Conservation (phyloP, 2,888 invertebrate species). For the Caenorhabditis becei region DNA sequence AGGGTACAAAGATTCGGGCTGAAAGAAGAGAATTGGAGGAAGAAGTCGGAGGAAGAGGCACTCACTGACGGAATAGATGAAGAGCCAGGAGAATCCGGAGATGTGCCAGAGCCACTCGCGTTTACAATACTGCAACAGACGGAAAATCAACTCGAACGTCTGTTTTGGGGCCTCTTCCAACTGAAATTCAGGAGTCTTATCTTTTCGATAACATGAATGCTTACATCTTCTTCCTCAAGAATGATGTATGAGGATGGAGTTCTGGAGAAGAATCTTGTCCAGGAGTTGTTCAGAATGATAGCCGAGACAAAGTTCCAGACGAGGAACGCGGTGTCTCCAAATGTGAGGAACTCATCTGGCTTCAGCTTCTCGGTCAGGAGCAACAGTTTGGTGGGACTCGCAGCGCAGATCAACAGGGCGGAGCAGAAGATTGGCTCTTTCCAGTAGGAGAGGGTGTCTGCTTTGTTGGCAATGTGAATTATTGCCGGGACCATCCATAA, state of each 20-base stretch:
- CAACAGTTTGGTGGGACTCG: constrained; percentile 73
- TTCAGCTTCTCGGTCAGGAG: constrained; percentile 70
- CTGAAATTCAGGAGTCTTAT: constrained; percentile 18
- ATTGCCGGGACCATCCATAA: constrained; percentile 69
- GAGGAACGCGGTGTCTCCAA: constrained; percentile 74
- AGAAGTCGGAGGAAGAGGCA: not conserved
- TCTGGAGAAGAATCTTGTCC: constrained; percentile 68
- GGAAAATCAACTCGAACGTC: constrained; percentile 76
- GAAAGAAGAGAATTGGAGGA: constrained; percentile 33
- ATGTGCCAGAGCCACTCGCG: constrained; percentile 81
- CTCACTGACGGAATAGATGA: constrained; percentile 80
- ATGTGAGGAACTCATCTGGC: constrained; percentile 61
- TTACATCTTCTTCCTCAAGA: constrained; percentile 65
- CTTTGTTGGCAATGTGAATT: constrained; percentile 56
- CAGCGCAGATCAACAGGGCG: constrained; percentile 68
- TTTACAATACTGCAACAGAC: constrained; percentile 80
- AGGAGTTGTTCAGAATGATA: constrained; percentile 68
- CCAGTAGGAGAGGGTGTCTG: constrained; percentile 53
- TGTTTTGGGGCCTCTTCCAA: constrained; percentile 65
- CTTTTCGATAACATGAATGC: not conserved
- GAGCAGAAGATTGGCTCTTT: constrained; percentile 70
- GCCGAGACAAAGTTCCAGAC: constrained; percentile 76
- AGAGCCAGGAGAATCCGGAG: constrained; percentile 80
- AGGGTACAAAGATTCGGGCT: constrained; percentile 83
- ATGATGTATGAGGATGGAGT: constrained; percentile 68